A percentile compares a stretch with the other conserved stretches of the same genome.
Evolutionary conservation across 2,888 invertebrate species (phyloP).

Genomic region (Pantelozetes paolii): DNA sequence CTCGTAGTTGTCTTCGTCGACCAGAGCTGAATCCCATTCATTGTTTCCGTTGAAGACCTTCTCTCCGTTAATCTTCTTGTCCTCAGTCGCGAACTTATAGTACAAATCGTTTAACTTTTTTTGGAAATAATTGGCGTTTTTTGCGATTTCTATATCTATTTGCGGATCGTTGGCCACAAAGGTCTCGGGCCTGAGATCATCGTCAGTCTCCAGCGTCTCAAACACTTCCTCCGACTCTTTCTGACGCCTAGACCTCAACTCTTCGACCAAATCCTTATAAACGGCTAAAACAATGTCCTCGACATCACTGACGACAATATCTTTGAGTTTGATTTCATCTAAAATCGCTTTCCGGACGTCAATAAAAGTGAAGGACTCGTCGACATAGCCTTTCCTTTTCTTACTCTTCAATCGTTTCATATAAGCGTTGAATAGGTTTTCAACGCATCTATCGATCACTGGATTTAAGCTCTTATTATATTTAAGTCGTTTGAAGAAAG

Average conservation of each 20-base stretch:
- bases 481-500: background rate
- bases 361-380: slow-evolving; percentile 27
- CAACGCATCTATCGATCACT: background rate
- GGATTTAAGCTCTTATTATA: background rate
- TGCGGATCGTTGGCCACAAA: background rate
- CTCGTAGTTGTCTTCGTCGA: background rate
- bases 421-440: background rate
- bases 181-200: background rate
- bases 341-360: slow-evolving; percentile 10
- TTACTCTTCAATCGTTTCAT: background rate
- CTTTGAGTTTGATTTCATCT: background rate
- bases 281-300: background rate
- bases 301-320: background rate
- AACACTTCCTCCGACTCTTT: background rate
- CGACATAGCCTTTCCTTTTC: slow-evolving; percentile 1
- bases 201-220: background rate
- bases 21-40: background rate
- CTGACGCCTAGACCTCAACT: background rate
- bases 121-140: background rate
- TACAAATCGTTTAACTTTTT: background rate
- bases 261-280: background rate
- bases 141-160: background rate
- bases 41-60: background rate
- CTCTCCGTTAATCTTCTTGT: slow-evolving; percentile 1
- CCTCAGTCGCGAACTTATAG: background rate